Evolutionary conservation across 2,888 invertebrate genomes (phyloP), one percentile per base, ranked within the genome.

Genomic region (Tetranychus piercei): DNA sequence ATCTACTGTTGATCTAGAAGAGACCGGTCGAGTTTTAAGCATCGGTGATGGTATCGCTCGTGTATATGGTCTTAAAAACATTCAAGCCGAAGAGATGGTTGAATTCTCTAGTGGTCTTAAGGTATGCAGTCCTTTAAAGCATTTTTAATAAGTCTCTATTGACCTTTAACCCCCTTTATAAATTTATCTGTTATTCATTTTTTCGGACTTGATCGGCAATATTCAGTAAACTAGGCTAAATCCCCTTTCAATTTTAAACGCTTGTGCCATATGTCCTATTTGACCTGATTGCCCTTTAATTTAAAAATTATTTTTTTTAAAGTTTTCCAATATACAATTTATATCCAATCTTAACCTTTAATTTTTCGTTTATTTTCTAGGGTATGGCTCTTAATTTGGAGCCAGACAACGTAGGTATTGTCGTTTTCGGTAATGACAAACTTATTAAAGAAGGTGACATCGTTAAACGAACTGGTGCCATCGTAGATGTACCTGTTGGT

Each of bases 11-110:
- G 83, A 83, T 79, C 80, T 84, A 73, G 85, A 86, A 80, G 97
- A 97, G 85, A 97, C 97, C 81, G 99, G 99, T 78, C 89, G 92
- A 81, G 99, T 99, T 80, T 86, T 99, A 84, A 96, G 96, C 85
- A 97, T 99, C 87, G 97, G 97, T 88, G 99, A 99, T 85, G 99
- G 99, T 93, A 99, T 99, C 83, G 97, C 97, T 83, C 95, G 99
- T 89, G 97, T 99, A 74, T 97, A 97, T 86, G 99, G 99, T 77
- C 88, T 99, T 80, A 96, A 95, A 85, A 99, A 99, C 87, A 96
- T 97, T 84, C 97, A 99, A 86, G 97, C 97, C 80, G 99, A 99
- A 86, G 99, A 99, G 91, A 99, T 99, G 97, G 97, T 99, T 87
- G 97, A 99, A 87, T 99, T 99, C 86, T 96, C 96, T 80, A 94